Base-by-base conservation (phyloP, 2,888 invertebrate species). In the Antitype chi region DNA sequence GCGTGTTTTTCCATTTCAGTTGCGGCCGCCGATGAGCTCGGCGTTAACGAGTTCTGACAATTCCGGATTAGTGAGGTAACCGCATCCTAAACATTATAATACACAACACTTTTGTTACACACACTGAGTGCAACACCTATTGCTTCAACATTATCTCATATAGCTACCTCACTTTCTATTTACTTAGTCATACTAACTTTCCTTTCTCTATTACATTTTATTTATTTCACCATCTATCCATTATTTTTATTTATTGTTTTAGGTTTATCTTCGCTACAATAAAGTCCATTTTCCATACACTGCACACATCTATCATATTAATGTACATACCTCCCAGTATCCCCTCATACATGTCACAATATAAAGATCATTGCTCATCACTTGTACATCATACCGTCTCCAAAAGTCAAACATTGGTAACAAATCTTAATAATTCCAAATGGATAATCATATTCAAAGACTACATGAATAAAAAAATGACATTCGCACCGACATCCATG, bases 41-140 rank as follows among this genome's bases (percentile, higher is more conserved):
- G 93, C 95, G 91, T 92, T 96, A 93, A 94, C 96, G 92, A 96
- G 94, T 95, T 96, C 96, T 94, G 96, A 96, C 92, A 96, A 96
- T 94, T 96, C 96, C 94, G 96, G 96, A 94, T 95, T 96, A 96
- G 96, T 96, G 95, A 96, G 96, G 96, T 96, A 95, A 95, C 85
- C 52, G 59, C 72, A 79, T 86, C 83, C 76, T 87, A 77, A 76
- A 86, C 69, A 76, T 72, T 81, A 72, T 23, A 70, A 75, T 76
- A 75, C 75, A 63, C 78, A 73, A 85, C 81, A 86, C 81, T 70
- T 63, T 20, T 77, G 25, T 69, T 78, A 79, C 74, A 70, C 66
- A 76, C 80, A 81, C 76, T 78, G 78, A 82, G 80, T 82, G 76
- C 76, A 57, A 80, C 82, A 81, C 85, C 83, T 83, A 83, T 86